Conservation (phyloP, 1,140 invertebrate species). For the Aphelinus atriplicis region DNA sequence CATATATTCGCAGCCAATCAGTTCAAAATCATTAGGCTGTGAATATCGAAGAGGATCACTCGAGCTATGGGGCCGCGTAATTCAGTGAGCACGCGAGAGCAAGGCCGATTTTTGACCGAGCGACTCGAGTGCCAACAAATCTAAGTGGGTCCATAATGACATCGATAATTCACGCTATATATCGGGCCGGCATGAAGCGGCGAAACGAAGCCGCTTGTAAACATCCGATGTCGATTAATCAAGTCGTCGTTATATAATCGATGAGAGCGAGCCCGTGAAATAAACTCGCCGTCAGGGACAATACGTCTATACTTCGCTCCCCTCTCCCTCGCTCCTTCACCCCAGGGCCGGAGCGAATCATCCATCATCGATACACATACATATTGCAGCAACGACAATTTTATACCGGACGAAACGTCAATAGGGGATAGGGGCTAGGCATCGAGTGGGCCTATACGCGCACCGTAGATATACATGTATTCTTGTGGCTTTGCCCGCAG, state of each 20-base stretch:
- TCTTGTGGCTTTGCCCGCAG: too few relatives aligned
- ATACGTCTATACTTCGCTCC: conserved; percentile 40
- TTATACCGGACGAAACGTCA: conserved; percentile 54
- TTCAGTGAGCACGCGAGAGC: too few relatives aligned
- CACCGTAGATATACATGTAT: too few relatives aligned
- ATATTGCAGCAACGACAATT: conserved; percentile 54
- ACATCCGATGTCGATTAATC: conserved; percentile 44
- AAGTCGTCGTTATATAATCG: conserved; percentile 40
- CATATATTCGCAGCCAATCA: too few relatives aligned
- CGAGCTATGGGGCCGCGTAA: too few relatives aligned
- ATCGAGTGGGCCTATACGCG: too few relatives aligned
- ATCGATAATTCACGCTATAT: conserved; percentile 30
- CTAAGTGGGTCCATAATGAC: conserved; percentile 23
- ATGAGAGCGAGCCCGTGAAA: conserved; percentile 44
- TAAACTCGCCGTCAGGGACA: conserved; percentile 45
- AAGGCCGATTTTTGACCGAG: conserved; percentile 9
- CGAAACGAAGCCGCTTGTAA: conserved; percentile 28
- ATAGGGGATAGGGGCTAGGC: conserved; percentile 44
- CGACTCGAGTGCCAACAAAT: not conserved
- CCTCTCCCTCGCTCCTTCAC: not conserved
- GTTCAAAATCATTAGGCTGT: too few relatives aligned
- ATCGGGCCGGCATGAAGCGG: conserved; percentile 1
- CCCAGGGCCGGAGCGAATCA: conserved; percentile 31
- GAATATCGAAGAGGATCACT: too few relatives aligned
- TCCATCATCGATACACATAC: conserved; percentile 36